Base-by-base conservation (phyloP, 1,140 invertebrate genomes). In the Bombus consobrinus region DNA sequence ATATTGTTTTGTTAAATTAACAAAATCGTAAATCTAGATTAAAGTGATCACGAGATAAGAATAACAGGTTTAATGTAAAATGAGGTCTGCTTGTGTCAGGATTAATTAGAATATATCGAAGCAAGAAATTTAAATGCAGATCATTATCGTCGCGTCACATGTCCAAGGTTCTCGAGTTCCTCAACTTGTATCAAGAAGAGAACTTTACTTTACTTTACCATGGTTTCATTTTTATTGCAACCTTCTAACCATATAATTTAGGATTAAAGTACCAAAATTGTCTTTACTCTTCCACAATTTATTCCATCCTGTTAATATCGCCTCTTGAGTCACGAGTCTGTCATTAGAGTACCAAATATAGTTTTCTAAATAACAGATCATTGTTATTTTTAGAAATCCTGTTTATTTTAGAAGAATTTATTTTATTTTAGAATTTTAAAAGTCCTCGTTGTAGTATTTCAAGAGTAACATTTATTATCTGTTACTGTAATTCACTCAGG, bases 21-120 rank as follows among this genome's bases (percentile, higher is more conserved):
- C 12, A 13, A 13, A 62, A 62, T n/a, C 28, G 59, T 62, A 62
- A 62, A n/a, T 62, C 28, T 3, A 62, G 59, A 62, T 62, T 62
- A 37, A 37, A 22, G 66, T 10, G 22, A 66, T 0, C 5, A 25
- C 34, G 32, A 37, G 15, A 68, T 34, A 22, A 37, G 32, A 37
- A 37, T 68, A 68, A 34, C 18, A 68, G 32, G 66, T 37, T 37
- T 8, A 15, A 37, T 22, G 15, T 28, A 25, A 53, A 28, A 47
- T 22, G 47, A 53, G 5, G 47, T 25, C 10, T 15, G 10, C 47
- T 15, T 34, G 8, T n/a, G 41, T 34, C 43, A n/a, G 13, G 22
- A 74, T 74, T 74, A 74, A 74, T 53, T 74, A 34, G 15, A 22
- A 32, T 74, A 32, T 74, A n/a, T 53, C 73, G 73, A 25, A 74